These are phyloP conservation scores for Cotesia vestalis DNA, from an alignment of 1,140 invertebrate species.

Conservation along the genomic window DNA sequence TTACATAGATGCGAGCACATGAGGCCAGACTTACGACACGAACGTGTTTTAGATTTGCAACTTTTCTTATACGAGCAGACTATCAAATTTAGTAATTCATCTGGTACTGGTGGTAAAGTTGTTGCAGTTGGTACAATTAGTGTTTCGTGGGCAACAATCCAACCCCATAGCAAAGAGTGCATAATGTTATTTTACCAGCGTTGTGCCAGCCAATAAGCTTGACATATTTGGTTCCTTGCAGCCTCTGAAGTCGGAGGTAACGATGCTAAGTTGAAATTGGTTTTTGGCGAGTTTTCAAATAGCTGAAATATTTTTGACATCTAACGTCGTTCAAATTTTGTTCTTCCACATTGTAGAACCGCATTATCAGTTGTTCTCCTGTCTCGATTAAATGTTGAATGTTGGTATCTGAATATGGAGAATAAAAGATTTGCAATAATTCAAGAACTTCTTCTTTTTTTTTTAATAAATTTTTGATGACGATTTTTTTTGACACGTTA, in stretches of 20 bases:
- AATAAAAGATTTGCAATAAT: no score
- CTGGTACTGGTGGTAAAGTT: constrained; percentile 1
- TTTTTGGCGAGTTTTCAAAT: background rate
- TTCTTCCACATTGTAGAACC: background rate
- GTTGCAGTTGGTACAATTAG: background rate
- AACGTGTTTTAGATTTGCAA: background rate
- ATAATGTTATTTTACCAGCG: background rate
- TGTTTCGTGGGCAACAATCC: background rate
- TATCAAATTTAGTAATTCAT: constrained; percentile 11
- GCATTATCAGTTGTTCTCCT: no score
- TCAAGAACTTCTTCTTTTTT: no score
- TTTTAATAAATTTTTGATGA: no score
- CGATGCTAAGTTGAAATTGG: background rate
- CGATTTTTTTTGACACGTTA: no score
- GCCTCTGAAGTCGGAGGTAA: constrained; percentile 8
- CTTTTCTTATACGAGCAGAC: background rate
- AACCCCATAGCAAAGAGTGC: constrained; percentile 1
- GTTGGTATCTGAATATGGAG: no score
- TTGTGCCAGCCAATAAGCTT: constrained; percentile 4
- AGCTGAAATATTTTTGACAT: background rate
- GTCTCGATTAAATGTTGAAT: no score
- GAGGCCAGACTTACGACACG: background rate
- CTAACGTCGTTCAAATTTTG: constrained; percentile 1
- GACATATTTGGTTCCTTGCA: background rate
- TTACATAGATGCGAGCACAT: background rate